Percentiles rank a stretch among this genome's conserved stretches.
phyloP scores from a whole-genome alignment of 2,888 invertebrate genomes.

The Listrodromus nycthemerus region DNA sequence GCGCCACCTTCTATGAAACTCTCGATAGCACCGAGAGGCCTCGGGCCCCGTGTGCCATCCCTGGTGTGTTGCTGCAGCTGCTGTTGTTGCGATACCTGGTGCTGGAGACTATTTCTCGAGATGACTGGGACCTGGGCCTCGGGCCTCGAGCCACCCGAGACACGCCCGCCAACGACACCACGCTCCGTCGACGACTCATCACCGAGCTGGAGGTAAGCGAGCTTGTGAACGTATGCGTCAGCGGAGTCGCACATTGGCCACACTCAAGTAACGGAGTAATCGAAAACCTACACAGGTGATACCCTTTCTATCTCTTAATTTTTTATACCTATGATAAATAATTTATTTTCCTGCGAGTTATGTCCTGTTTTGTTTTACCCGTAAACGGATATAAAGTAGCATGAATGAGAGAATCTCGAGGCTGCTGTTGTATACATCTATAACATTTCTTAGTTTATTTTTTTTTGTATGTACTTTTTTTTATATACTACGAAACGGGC shows the following conservation, averaged over 20 bases:
- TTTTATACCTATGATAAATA: not conserved
- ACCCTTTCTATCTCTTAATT: not conserved
- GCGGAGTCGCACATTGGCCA: conserved; percentile 83
- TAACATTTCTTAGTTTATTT: not conserved
- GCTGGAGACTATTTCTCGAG: conserved; percentile 69
- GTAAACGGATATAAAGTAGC: conserved; percentile 2
- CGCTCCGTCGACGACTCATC: conserved; percentile 76
- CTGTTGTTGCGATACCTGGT: conserved; percentile 24
- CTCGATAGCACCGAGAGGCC: conserved; percentile 88
- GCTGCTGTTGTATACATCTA: not conserved
- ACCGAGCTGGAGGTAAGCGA: conserved; percentile 81
- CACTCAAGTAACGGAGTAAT: conserved; percentile 15
- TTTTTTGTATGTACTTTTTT: conserved; percentile 3
- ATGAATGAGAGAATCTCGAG: not conserved
- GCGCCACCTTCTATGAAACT: conserved; percentile 86
- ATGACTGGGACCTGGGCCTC: conserved; percentile 82
- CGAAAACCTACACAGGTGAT: not conserved
- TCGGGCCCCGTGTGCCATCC: conserved; percentile 76
- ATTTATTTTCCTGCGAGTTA: not conserved
- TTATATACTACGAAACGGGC: not conserved
- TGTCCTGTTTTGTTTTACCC: not conserved
- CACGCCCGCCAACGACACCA: conserved; percentile 63
- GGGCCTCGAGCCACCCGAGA: conserved; percentile 78
- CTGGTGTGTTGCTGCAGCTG: conserved; percentile 59
- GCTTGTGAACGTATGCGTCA: conserved; percentile 82